Evolutionary conservation across 2,888 invertebrate genomes (phyloP).

Genomic region (Seira sanloemensis): DNA sequence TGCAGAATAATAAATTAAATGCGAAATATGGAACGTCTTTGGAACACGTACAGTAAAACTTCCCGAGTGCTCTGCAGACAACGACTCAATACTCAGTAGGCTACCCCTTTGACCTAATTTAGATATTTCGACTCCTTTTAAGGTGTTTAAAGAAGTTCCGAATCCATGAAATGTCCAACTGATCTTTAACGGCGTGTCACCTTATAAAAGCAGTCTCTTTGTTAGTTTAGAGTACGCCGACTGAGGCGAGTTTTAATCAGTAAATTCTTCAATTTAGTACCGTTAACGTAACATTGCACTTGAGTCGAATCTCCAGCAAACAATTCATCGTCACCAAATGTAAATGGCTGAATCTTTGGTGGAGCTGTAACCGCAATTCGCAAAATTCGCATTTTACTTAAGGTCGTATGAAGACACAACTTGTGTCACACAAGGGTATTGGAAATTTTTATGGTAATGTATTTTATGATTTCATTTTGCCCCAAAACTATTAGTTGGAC

Average conservation of each 20-base stretch:
- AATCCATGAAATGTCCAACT: constrained; percentile 74
- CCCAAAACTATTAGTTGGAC: too few species aligned
- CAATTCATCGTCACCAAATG: constrained; percentile 69
- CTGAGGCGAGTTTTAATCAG: not conserved
- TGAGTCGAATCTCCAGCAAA: constrained; percentile 70
- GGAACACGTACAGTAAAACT: constrained; percentile 81
- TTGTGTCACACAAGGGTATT: too few species aligned
- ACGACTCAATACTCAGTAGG: constrained; percentile 76
- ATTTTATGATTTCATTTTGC: too few species aligned
- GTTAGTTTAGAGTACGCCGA: not conserved
- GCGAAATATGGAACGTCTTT: constrained; percentile 75
- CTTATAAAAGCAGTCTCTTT: constrained; percentile 69
- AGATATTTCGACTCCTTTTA: constrained; percentile 72
- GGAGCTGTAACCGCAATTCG: too few species aligned
- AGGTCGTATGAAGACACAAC: too few species aligned
- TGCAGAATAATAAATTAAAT: not conserved
- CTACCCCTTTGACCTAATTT: constrained; percentile 80
- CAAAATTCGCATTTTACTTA: too few species aligned
- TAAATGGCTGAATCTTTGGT: constrained; percentile 72
- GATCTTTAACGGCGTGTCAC: constrained; percentile 75
- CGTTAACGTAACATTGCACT: constrained; percentile 25
- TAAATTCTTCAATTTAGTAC: not conserved
- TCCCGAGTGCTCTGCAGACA: constrained; percentile 76
- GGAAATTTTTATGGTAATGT: too few species aligned
- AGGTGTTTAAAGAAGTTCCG: constrained; percentile 74